Conservation (phyloP, 1,140 invertebrate species). For the Drosophila sp. region DNA sequence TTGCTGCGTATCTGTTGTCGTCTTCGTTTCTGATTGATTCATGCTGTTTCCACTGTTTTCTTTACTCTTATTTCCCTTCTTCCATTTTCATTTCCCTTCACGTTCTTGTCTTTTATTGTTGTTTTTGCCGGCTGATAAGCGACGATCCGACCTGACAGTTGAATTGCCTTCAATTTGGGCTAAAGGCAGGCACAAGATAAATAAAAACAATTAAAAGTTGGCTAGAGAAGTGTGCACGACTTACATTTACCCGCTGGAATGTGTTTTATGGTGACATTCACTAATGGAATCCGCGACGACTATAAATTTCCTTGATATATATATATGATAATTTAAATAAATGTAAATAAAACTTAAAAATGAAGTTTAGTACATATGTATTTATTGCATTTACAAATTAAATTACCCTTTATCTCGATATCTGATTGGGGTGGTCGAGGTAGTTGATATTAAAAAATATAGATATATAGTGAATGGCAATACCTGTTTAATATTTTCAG, state of each 20-base stretch:
- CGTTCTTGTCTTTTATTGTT: neutral
- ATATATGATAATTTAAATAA: no score
- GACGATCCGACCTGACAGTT: neutral
- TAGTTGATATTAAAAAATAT: no score
- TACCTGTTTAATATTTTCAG: no score
- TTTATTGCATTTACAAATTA: no score
- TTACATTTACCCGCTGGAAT: neutral
- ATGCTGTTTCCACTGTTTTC: conserved; percentile 31
- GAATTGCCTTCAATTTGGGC: conserved; percentile 10
- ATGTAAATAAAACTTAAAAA: no score
- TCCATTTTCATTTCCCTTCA: neutral
- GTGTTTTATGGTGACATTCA: no score
- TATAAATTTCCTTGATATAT: no score
- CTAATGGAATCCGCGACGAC: no score
- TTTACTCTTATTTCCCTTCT: neutral
- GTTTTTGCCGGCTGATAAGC: neutral
- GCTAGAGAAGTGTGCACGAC: neutral
- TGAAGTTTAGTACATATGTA: no score
- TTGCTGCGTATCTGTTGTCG: conserved; percentile 40
- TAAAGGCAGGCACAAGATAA: conserved; percentile 14
- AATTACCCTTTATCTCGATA: no score
- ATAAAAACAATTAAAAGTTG: conserved; percentile 23
- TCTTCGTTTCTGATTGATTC: conserved; percentile 44
- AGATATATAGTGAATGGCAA: no score
- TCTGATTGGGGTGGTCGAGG: no score